These are phyloP conservation scores for Nebria ingens DNA, from an alignment of 1,140 invertebrate species.

Conservation along the genomic window DNA sequence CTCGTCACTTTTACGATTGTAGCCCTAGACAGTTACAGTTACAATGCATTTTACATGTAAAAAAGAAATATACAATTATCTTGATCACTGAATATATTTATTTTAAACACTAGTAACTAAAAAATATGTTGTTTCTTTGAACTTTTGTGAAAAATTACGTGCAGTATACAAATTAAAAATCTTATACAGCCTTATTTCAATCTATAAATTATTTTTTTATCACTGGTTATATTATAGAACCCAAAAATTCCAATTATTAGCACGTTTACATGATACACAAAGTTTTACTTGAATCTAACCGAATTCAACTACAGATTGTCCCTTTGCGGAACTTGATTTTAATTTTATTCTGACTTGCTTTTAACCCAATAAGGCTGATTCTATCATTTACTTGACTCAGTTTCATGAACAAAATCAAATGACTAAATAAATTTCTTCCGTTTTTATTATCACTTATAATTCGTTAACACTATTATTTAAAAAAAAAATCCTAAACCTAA, in stretches of 20 bases:
- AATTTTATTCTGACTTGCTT: too few relatives aligned
- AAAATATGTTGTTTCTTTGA: constrained; percentile 1
- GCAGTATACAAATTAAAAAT: neutral
- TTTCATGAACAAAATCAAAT: neutral
- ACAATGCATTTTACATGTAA: constrained; percentile 9
- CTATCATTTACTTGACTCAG: neutral
- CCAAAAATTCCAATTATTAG: too few relatives aligned
- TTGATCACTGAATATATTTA: neutral
- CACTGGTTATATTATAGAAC: too few relatives aligned
- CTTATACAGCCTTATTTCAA: constrained; percentile 1
- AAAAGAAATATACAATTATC: neutral
- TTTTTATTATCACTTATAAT: neutral
- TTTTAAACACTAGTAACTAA: neutral
- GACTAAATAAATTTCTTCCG: neutral
- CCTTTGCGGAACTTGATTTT: too few relatives aligned
- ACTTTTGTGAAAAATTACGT: constrained; percentile 8
- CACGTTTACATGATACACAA: too few relatives aligned
- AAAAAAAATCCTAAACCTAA: constrained; percentile 3
- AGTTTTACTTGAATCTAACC: too few relatives aligned
- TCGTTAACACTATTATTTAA: neutral
- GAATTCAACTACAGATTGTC: too few relatives aligned
- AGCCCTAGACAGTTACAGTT: neutral
- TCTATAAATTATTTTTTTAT: neutral
- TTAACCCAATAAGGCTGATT: neutral
- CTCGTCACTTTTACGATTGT: neutral